Conservation (phyloP, 2,113 vertebrate species). For the Myxocyprinus asiaticus region DNA sequence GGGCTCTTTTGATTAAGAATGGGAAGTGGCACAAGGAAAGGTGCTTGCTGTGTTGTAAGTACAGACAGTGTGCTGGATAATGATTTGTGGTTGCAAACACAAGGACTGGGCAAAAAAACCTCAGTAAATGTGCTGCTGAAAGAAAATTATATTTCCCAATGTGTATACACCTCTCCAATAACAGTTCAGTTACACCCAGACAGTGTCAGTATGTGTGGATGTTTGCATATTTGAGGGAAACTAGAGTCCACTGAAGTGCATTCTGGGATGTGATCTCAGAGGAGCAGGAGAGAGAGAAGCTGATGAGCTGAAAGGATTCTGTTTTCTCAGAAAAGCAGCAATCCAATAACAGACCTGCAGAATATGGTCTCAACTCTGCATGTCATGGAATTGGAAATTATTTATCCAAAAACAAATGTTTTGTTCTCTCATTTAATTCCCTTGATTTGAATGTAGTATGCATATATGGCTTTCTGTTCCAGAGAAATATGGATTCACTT, state of each 20-base stretch:
- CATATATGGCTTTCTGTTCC: not conserved
- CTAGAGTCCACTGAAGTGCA: not conserved
- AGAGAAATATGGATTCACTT: slow-evolving; percentile 3
- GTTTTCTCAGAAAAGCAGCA: slow-evolving; percentile 23
- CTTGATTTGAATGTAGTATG: not conserved
- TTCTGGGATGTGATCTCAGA: slow-evolving; percentile 6
- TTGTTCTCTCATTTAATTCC: not conserved
- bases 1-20: slow-evolving; percentile 24
- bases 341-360: not conserved
- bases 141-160: not conserved
- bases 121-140: not conserved
- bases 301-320: not conserved
- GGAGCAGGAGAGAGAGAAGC: not conserved
- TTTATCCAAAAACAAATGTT: not conserved
- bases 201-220: not conserved
- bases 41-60: slow-evolving; percentile 23
- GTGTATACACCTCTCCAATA: not conserved
- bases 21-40: slow-evolving; percentile 17
- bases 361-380: not conserved
- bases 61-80: not conserved
- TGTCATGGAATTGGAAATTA: not conserved
- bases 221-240: not conserved
- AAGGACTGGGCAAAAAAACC: not conserved
- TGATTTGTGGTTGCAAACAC: slow-evolving; percentile 1
- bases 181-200: not conserved